Conservation (phyloP, 2,888 invertebrate genomes). For the Ochropacha duplaris region DNA sequence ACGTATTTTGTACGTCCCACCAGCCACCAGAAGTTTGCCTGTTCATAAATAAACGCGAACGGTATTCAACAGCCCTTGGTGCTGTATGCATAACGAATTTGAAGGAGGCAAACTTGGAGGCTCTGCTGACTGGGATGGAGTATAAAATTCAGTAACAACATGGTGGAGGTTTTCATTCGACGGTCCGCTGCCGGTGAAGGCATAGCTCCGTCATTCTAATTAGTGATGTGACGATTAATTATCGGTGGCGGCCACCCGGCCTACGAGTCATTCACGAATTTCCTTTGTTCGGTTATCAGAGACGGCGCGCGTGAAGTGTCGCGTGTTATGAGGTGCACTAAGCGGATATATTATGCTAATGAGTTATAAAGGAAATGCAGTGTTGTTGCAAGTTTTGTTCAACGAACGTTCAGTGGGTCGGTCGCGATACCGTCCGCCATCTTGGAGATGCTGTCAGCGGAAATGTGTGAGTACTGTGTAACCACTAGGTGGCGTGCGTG, state of each 20-base stretch:
- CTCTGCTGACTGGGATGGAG: constrained; percentile 82
- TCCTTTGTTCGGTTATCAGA: not conserved
- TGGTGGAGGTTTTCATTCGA: constrained; percentile 82
- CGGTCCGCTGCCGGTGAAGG: constrained; percentile 78
- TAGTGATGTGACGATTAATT: constrained; percentile 51
- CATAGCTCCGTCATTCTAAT: constrained; percentile 79
- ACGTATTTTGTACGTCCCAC: constrained; percentile 77
- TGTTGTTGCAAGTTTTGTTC: constrained; percentile 44
- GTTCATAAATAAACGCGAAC: constrained; percentile 84
- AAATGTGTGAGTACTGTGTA: constrained; percentile 52
- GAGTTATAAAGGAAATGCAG: constrained; percentile 47
- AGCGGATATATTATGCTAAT: constrained; percentile 35
- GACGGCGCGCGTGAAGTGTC: not conserved
- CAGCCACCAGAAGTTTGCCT: constrained; percentile 83
- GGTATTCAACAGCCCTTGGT: constrained; percentile 84
- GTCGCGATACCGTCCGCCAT: constrained; percentile 56
- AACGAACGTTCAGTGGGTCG: constrained; percentile 33
- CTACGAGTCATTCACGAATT: not conserved
- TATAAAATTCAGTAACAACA: constrained; percentile 84
- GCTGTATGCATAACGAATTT: constrained; percentile 85
- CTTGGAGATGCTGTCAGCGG: constrained; percentile 60
- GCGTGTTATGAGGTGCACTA: not conserved
- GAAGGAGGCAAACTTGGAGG: constrained; percentile 84
- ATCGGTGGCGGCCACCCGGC: constrained; percentile 10
- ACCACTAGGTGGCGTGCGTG: constrained; percentile 77